A percentile compares a stretch with the other conserved stretches of the same genome.
Conservation (phyloP, 2,113 vertebrate genomes). For the Anhinga rufa region DNA sequence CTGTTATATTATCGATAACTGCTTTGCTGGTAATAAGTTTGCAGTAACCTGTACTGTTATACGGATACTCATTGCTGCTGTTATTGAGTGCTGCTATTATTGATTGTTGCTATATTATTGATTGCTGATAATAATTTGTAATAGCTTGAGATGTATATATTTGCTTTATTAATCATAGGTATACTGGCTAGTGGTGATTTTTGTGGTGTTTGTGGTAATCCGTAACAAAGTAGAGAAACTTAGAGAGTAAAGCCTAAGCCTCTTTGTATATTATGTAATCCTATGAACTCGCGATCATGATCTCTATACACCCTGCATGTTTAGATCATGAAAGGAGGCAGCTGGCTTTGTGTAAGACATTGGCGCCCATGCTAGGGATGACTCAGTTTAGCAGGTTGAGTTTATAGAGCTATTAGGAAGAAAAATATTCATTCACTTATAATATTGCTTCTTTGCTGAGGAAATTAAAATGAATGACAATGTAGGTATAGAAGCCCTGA, state of each 20-base stretch:
- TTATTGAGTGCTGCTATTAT: background rate
- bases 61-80: background rate
- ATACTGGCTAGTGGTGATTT: background rate
- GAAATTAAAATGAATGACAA: background rate
- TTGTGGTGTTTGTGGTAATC: background rate
- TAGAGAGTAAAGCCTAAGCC: background rate
- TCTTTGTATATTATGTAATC: background rate
- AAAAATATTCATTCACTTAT: background rate
- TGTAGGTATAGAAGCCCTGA: background rate
- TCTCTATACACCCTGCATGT: background rate
- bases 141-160: background rate
- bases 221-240: background rate
- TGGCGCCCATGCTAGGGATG: background rate
- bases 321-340: background rate
- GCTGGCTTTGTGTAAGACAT: background rate
- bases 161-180: background rate
- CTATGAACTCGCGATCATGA: rapidly evolving
- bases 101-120: background rate
- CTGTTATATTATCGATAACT: background rate
- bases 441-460: background rate
- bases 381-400: background rate
- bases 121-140: background rate
- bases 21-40: background rate
- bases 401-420: background rate
- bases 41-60: background rate